Evolutionary conservation across 2,113 vertebrate genomes (phyloP).

Genomic region (Nannobrachium achirus): DNA sequence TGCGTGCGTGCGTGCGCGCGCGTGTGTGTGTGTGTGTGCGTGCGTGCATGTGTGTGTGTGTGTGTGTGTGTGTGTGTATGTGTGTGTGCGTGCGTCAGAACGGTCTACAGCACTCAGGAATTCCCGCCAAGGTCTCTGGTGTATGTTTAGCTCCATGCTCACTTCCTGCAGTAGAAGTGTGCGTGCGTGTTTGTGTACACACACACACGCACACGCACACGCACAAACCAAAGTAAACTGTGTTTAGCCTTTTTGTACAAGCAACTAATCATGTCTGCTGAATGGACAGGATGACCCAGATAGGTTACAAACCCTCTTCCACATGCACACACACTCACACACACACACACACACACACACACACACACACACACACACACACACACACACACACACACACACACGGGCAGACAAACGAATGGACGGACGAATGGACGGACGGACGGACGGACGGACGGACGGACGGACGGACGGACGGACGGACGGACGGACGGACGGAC

Average conservation of each 20-base stretch:
- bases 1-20: slow-evolving; percentile 1
- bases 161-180: slow-evolving; percentile 27
- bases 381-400: too few species aligned
- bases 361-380: background rate
- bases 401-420: too few species aligned
- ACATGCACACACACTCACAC: too few species aligned
- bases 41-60: background rate
- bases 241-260: slow-evolving; percentile 21
- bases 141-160: slow-evolving; percentile 49
- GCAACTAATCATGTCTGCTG: slow-evolving; percentile 14
- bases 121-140: slow-evolving; percentile 52
- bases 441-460: too few species aligned
- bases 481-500: too few species aligned
- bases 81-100: slow-evolving; percentile 35
- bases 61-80: background rate
- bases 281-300: slow-evolving; percentile 32
- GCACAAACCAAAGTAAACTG: slow-evolving; percentile 14
- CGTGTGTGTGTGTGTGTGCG: background rate
- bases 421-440: too few species aligned
- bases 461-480: too few species aligned
- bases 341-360: background rate
- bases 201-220: slow-evolving; percentile 32
- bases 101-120: slow-evolving; percentile 52
- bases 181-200: slow-evolving; percentile 11
- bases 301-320: slow-evolving; percentile 8